Evolutionary conservation across 2,113 vertebrate genomes (phyloP), one percentile per base, ranked within the genome.

Genomic region (Cavia porcellus): DNA sequence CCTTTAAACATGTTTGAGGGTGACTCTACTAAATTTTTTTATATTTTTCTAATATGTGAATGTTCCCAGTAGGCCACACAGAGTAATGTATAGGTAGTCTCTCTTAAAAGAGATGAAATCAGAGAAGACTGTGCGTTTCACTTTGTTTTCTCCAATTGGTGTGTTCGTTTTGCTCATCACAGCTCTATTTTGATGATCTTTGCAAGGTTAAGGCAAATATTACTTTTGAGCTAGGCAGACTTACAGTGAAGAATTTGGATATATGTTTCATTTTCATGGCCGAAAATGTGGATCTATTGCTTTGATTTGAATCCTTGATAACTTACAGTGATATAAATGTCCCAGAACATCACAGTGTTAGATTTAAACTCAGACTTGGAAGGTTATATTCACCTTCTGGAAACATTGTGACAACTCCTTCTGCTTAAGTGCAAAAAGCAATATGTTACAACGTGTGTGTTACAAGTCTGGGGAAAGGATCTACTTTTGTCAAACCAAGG

Each of bases 291-390:
- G 15, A n/a, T 86, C 57, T 89, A n/a, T 38, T 92, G 83, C 77
- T 24, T 89, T 84, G 86, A 97, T 96, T 89, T 86, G 83, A 94
- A 75, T 93, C 55, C 72, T 94, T 92, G 72, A 90, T 95, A 92
- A 96, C 22, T 83, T 87, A 95, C 5, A 47, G 82, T 83, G 55
- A 72, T 64, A 82, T 28, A 50, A 70, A 85, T 96, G 93, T 90
- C 84, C 68, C 45, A 92, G 75, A 94, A 92, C 38, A 82, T 87
- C 52, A 92, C 47, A 70, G 62, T 62, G 3, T 85, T 8, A 85
- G 85, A 83, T 79, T 96, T 84, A 89, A 89, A 87, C 74, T 93
- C 79, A 80, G 45, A 52, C 45, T 82, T 81, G 7, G 75, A 95
- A 94, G 64, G 70, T 95, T 90, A 93, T 84, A 95, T 10, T 97